Conservation (phyloP, 2,888 invertebrate genomes). For the Eulithis prunata region DNA sequence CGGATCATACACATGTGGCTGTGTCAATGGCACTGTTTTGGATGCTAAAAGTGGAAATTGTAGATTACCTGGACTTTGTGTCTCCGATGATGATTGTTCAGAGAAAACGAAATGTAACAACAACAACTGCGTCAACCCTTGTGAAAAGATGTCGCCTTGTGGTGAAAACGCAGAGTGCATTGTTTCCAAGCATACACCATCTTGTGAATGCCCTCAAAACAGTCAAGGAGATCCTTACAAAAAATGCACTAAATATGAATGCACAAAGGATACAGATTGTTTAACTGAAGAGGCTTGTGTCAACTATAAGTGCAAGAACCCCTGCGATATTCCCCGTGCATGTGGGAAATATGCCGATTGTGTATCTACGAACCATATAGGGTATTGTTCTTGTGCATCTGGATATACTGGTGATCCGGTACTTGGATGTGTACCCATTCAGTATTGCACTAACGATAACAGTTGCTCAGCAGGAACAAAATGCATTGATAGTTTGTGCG, state of each 20-base stretch:
- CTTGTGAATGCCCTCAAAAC: slow-evolving; percentile 90
- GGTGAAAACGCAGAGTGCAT: slow-evolving; percentile 91
- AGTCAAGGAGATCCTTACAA: slow-evolving; percentile 90
- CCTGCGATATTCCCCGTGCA: slow-evolving; percentile 91
- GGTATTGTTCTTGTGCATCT: slow-evolving; percentile 92
- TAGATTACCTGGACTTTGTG: slow-evolving; percentile 92
- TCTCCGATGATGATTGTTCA: slow-evolving; percentile 91
- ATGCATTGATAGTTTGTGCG: slow-evolving; percentile 92
- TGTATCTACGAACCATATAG: slow-evolving; percentile 89
- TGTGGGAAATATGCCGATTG: slow-evolving; percentile 93
- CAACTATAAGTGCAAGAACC: slow-evolving; percentile 91
- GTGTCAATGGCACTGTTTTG: slow-evolving; percentile 91
- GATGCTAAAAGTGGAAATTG: slow-evolving; percentile 90
- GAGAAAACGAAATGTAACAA: slow-evolving; percentile 89
- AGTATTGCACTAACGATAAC: slow-evolving; percentile 91
- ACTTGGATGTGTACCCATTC: slow-evolving; percentile 92
- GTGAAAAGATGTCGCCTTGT: slow-evolving; percentile 86
- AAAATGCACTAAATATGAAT: slow-evolving; percentile 90
- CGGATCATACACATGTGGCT: slow-evolving; percentile 91
- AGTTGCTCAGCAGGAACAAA: slow-evolving; percentile 94
- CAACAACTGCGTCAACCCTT: slow-evolving; percentile 91
- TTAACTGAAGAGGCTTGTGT: slow-evolving; percentile 88
- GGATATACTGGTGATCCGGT: slow-evolving; percentile 95
- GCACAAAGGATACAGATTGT: slow-evolving; percentile 91
- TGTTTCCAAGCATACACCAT: slow-evolving; percentile 87